Evolutionary conservation across 1,140 invertebrate species (phyloP), one percentile per base, ranked within the genome.

Genomic region (Gerris buenoi): DNA sequence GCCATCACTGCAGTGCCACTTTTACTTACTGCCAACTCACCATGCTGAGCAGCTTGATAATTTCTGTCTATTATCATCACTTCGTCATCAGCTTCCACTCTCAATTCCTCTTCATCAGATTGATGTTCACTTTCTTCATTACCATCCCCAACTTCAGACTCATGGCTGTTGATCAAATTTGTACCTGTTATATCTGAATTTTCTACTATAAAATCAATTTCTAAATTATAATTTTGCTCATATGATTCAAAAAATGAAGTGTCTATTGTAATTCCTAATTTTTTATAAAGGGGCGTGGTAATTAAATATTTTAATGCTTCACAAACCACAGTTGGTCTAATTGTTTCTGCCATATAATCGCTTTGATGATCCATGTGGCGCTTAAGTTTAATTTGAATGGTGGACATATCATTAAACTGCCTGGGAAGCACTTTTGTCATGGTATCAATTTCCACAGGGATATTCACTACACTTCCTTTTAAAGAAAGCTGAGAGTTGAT

Each of bases 401-500:
- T 61, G 15, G 60, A 10, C 60, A 61, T 61, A 14, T 61, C 60
- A 61, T 61, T 25, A 25, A 61, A 61, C 60, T 61, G 10, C 23
- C 60, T 61, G 10, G 60, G 60, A 10, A 61, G 60, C 10, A 61
- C 60, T 10, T 61, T 15, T 22, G 23, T 10, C 60, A 61, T 61
- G 15, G 10, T 23, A 10, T 25, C 23, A 15, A 61, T 61, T 61
- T 61, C 60, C 13, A 61, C 23, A 10, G 25, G 15, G 23, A 61
- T 61, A 61, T 61, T 61, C 13, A 61, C 60, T 25, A 61, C 60
- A 61, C 60, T 61, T 10, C 60, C 60, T 61, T 61, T 61, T 23
- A 61, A 14, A 10, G 5, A 10, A 22, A 61, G 23, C 23, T 61
- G 60, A 22, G 60, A 23, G 23, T 61, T 61, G 10, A 61, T 22